Evolutionary conservation across 2,888 invertebrate species (phyloP), one percentile per base, ranked within the genome.

Genomic region (Chamaedrilus cognettii): DNA sequence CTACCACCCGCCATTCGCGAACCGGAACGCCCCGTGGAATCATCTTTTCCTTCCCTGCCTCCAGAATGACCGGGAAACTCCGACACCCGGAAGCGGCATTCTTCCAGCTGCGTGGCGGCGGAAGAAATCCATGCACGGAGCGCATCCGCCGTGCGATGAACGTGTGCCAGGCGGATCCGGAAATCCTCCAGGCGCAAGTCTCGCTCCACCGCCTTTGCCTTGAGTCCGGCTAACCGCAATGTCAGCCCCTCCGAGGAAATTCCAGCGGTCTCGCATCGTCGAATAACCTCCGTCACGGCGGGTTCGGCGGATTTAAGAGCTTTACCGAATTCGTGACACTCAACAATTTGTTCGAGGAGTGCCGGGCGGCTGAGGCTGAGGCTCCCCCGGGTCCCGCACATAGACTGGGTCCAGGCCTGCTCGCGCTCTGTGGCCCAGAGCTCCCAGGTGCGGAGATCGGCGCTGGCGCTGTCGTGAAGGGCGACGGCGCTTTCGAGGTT

Each of bases 111-210:
- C 42, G 7, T 7, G 19, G 42, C 19, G 42, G 42, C 7, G 42
- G 42, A 11, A 11, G 7, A 11, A 19, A 42, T 19, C 55, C 55
- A 52, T 5, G 5, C 55, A 15, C 55, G 19, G 5, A 52, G 23
- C 28, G 55, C 26, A 7, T 52, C 55, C 5, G 55, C 55, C 7
- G 11, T 23, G 11, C 55, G 11, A 26, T 52, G 55, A 7, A 52
- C 55, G 15, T 52, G 55, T 7, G 55, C 19, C 15, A 52, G 55
- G 26, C 55, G 55, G 5, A 52, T 19, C 7, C 55, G 55, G 26
- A 52, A 52, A 5, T 52, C 55, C 26, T 52, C 55, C 19, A 52
- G 55, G 28, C 26, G 55, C 11, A 52, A 23, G 55, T 52, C 55
- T 52, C 55, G 19, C 23, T 52, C 55, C 15, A 23, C 26, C 15